These are phyloP conservation scores for Aphaenogaster floridana DNA, from an alignment of 1,140 invertebrate genomes.

Conservation along the genomic window DNA sequence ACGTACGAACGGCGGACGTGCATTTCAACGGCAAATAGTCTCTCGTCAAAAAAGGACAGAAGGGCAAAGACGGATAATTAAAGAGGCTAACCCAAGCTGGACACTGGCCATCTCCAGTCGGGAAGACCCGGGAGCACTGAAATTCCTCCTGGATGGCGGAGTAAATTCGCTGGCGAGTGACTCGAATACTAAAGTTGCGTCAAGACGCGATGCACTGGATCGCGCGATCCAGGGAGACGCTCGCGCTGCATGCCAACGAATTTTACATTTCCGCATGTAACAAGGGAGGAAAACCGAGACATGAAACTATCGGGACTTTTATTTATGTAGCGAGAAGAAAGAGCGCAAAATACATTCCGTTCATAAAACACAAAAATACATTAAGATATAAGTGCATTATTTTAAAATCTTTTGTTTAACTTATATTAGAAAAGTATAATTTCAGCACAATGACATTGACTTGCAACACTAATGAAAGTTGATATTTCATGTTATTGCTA, in stretches of 20 bases:
- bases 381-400: neutral
- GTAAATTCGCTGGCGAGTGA: slow-evolving; percentile 64
- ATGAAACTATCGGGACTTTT: slow-evolving; percentile 27
- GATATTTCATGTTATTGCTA: neutral
- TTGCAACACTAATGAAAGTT: neutral
- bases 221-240: slow-evolving; percentile 49
- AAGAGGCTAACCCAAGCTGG: slow-evolving; percentile 79
- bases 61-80: slow-evolving; percentile 77
- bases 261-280: slow-evolving; percentile 71
- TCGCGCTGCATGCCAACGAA: slow-evolving; percentile 67
- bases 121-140: slow-evolving; percentile 43
- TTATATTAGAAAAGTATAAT: neutral
- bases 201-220: slow-evolving; percentile 36
- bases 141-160: slow-evolving; percentile 70
- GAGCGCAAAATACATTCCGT: neutral
- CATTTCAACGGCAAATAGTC: slow-evolving; percentile 47
- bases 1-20: slow-evolving; percentile 67
- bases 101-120: slow-evolving; percentile 75
- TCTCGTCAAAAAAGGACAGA: slow-evolving; percentile 36
- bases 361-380: neutral
- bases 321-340: slow-evolving; percentile 11
- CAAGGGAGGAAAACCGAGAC: slow-evolving; percentile 36
- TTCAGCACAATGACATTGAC: neutral
- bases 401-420: neutral
- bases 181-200: slow-evolving; percentile 72